Evolutionary conservation across 64 coral and sea anemone genomes (phyloP), one percentile per base, ranked within the genome.

Genomic region (Stichodactyla mertensii): DNA sequence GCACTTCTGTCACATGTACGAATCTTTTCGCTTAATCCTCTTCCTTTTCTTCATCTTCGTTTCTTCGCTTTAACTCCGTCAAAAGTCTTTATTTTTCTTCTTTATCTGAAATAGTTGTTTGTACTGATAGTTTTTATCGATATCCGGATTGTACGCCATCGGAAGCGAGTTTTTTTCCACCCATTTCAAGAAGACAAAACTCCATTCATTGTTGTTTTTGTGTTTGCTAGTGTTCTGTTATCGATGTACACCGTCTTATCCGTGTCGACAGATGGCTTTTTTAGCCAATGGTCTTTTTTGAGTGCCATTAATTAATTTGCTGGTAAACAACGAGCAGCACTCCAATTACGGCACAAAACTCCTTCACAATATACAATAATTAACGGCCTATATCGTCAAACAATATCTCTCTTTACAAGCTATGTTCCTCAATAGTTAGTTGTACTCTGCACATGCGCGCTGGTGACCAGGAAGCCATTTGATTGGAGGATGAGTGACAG

Each of bases 361-460:
- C 84, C 74, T 70, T 69, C 84, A 96, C 91, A 96, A 96, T 96
- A 89, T 87, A 54, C 52, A 78, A 87, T 93, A 87, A 93, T 96
- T 96, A 90, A 93, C 94, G 94, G 87, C 55, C 82, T 92, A 74
- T 92, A 88, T 89, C 83, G 88, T 96, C 85, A 96, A 96, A 96
- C 91, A 96, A 96, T 96, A 96, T 96, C 94, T 77, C 94, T 96
- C 94, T 96, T 96, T 96, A 96, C 88, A 96, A 96, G 87, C 82
- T 15, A 28, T 53, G 20, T 82, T 19, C 55, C 55, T 88, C 84
- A 64, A 84, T 89, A 85, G 56, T 79, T 80, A 55, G 28, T 59
- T 57, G 55, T 45, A 53, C 18, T 20, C 66, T 13, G 94, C 85
- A 86, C 94, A 90, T 93, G 94, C 94, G 90, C 66, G 67, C 78